phyloP scores from a whole-genome alignment of 2,797 vertebrate species.

The Danio kyathit region DNA sequence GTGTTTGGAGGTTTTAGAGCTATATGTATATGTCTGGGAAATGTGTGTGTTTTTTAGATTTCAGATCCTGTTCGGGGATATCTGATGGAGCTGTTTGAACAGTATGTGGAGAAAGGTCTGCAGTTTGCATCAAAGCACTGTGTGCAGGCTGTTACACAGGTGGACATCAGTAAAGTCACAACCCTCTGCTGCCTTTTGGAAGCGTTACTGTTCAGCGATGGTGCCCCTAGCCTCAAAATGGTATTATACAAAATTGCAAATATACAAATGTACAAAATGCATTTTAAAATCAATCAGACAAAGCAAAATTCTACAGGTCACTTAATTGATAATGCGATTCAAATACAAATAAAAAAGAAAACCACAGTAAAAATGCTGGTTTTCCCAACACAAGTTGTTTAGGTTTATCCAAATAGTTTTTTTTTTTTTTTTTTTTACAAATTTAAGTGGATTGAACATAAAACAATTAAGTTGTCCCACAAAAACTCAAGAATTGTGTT shows the following conservation, averaged over 20 bases:
- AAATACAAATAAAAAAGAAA: neutral
- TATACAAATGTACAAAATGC: neutral
- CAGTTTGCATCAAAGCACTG: constrained; percentile 82
- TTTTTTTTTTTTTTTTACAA: too few relatives aligned
- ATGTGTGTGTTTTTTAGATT: constrained; percentile 46
- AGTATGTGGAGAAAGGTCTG: constrained; percentile 85
- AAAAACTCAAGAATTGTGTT: too few relatives aligned
- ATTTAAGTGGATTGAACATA: too few relatives aligned
- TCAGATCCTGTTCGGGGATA: constrained; percentile 68
- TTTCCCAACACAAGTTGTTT: too few relatives aligned
- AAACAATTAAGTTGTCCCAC: too few relatives aligned
- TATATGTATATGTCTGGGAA: neutral
- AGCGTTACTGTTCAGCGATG: constrained; percentile 80
- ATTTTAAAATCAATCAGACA: neutral
- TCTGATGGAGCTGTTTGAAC: constrained; percentile 82
- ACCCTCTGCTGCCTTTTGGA: constrained; percentile 88
- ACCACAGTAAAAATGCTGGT: too few relatives aligned
- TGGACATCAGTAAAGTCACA: constrained; percentile 90
- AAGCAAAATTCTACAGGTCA: neutral
- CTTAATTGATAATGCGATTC: neutral
- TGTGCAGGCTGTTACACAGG: constrained; percentile 85
- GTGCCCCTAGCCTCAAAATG: constrained; percentile 77
- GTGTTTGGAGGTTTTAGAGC: neutral
- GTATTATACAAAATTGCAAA: constrained; percentile 72
- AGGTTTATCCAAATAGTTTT: too few relatives aligned